Conservation (phyloP, 1,140 invertebrate genomes). For the Drosophila mojavensis region DNA sequence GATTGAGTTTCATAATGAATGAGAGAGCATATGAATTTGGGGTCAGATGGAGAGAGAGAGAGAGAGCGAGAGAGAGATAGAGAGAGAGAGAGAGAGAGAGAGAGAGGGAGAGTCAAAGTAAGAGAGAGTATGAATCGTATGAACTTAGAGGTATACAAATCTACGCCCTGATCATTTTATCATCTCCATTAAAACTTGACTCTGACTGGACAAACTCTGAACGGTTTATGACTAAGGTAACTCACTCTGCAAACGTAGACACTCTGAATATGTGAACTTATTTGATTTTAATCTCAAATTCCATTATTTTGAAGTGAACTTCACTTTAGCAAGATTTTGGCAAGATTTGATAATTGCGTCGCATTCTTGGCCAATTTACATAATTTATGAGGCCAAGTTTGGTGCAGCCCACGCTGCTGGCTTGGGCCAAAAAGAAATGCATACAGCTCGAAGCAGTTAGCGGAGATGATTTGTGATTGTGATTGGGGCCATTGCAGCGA, state of each 20-base stretch:
- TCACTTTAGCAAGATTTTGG: conserved; percentile 12
- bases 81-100: too few species aligned
- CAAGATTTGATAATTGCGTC: conserved; percentile 60
- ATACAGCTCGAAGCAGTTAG: conserved; percentile 56
- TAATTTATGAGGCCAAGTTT: conserved; percentile 67
- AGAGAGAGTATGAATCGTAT: too few species aligned
- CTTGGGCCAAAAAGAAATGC: conserved; percentile 50
- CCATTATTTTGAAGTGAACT: neutral
- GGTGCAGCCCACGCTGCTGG: conserved; percentile 32
- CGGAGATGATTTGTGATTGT: conserved; percentile 58
- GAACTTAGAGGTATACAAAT: too few species aligned
- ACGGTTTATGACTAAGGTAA: conserved; percentile 1
- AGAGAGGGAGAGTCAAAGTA: too few species aligned
- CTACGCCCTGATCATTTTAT: too few species aligned
- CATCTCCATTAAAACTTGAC: too few species aligned
- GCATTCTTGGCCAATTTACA: conserved; percentile 62
- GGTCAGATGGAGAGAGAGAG: too few species aligned
- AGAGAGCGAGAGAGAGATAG: too few species aligned
- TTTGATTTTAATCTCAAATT: neutral
- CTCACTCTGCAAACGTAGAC: neutral
- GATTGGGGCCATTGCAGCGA: conserved; percentile 30
- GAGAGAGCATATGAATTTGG: too few species aligned
- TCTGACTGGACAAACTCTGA: too few species aligned
- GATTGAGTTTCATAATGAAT: too few species aligned
- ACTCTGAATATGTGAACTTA: neutral